phyloP scores from a whole-genome alignment of 1,140 invertebrate genomes.

The Aradophagus sp. region DNA sequence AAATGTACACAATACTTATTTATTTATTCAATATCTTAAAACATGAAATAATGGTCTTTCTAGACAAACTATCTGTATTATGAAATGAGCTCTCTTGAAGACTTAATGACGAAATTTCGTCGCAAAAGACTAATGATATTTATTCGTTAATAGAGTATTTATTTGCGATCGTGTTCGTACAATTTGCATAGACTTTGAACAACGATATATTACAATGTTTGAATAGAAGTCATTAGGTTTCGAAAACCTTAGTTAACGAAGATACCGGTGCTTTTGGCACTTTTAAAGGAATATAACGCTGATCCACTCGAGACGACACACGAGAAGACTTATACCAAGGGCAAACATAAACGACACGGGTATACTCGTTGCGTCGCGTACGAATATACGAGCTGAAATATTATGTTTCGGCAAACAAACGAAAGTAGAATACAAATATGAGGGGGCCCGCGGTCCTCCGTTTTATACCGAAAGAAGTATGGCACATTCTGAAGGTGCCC shows the following conservation, averaged over 20 bases:
- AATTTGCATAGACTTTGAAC: slow-evolving; percentile 29
- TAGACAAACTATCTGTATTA: too few species aligned
- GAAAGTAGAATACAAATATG: slow-evolving; percentile 71
- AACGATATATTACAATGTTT: slow-evolving; percentile 45
- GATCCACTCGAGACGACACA: slow-evolving; percentile 57
- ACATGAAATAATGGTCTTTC: too few species aligned
- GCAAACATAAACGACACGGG: slow-evolving; percentile 57
- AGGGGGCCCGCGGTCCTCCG: slow-evolving; percentile 51
- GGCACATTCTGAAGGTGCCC: slow-evolving; percentile 42
- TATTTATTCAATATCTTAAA: too few species aligned
- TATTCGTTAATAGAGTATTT: slow-evolving; percentile 2
- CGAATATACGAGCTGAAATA: slow-evolving; percentile 65
- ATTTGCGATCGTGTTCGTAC: slow-evolving; percentile 30
- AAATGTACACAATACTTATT: too few species aligned
- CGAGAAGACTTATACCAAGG: slow-evolving; percentile 51
- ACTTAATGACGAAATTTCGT: too few species aligned
- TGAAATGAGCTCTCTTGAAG: too few species aligned
- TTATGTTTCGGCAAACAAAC: slow-evolving; percentile 71
- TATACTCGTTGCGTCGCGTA: slow-evolving; percentile 47
- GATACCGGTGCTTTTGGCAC: slow-evolving; percentile 39
- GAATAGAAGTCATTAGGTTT: slow-evolving; percentile 28
- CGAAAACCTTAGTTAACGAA: slow-evolving; percentile 37
- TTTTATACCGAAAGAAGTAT: slow-evolving; percentile 44
- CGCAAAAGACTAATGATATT: not conserved
- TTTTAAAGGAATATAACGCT: slow-evolving; percentile 37